Evolutionary conservation across 2,113 vertebrate genomes (phyloP).

Genomic region (Pao palembangensis): DNA sequence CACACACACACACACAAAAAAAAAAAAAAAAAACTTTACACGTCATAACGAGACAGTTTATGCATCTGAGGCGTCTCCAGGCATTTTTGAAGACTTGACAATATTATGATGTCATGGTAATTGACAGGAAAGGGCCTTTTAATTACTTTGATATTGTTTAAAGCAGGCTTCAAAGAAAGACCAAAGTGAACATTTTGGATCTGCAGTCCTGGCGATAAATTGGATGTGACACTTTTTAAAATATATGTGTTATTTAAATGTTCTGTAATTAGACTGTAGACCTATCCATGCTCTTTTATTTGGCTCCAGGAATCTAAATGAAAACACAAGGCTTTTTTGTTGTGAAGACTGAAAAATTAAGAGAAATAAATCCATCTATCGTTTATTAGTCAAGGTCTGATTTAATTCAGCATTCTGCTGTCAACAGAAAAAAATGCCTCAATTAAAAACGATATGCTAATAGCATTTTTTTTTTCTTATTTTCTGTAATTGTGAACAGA

Average conservation of each 20-base stretch:
- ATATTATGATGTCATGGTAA: constrained; percentile 32
- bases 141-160: constrained; percentile 48
- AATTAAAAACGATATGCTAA: neutral
- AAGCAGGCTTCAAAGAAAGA: constrained; percentile 49
- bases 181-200: constrained; percentile 51
- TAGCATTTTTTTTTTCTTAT: neutral
- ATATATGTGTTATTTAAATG: constrained; percentile 53
- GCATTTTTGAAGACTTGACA: constrained; percentile 22
- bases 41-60: constrained; percentile 3
- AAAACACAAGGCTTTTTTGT: constrained; percentile 54
- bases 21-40: neutral
- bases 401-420: constrained; percentile 14
- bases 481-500: neutral
- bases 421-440: constrained; percentile 5
- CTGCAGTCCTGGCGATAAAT: constrained; percentile 50
- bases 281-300: constrained; percentile 51
- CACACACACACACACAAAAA: too few relatives aligned
- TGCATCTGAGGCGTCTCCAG: constrained; percentile 5
- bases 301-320: constrained; percentile 57
- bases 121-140: constrained; percentile 37
- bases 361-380: constrained; percentile 50
- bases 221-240: constrained; percentile 54
- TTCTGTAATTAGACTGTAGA: constrained; percentile 56
- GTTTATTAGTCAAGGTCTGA: constrained; percentile 7
- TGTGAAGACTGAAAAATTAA: constrained; percentile 23